A percentile compares a stretch with the other conserved stretches of the same genome.
Conservation (phyloP, 2,888 invertebrate genomes). For the Amaurobius ferox region DNA sequence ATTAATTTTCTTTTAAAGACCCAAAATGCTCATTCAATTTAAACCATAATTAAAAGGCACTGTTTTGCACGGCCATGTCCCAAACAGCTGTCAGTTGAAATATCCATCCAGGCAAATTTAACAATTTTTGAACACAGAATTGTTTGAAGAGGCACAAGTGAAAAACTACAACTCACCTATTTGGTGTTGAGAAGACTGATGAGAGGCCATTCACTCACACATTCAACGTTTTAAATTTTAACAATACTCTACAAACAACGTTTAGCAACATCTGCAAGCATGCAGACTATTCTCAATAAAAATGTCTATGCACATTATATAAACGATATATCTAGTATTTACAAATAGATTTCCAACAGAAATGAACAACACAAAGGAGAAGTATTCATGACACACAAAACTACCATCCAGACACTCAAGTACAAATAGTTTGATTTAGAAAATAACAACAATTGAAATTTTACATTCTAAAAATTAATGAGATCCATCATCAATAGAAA, state of each 20-base stretch:
- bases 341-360: too few species aligned
- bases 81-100: constrained; percentile 37
- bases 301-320: constrained; percentile 11
- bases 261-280: neutral
- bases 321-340: neutral
- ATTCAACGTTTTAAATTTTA: neutral
- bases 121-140: constrained; percentile 50
- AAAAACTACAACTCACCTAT: constrained; percentile 6
- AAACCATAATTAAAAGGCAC: constrained; percentile 56
- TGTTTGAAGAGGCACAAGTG: constrained; percentile 57
- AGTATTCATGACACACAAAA: too few species aligned
- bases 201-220: neutral
- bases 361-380: too few species aligned
- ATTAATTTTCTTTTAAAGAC: too few species aligned
- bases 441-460: too few species aligned
- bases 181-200: too few species aligned
- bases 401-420: too few species aligned
- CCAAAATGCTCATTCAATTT: too few species aligned
- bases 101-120: constrained; percentile 58
- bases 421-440: too few species aligned
- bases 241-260: constrained; percentile 13
- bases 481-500: too few species aligned
- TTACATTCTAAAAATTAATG: too few species aligned
- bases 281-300: neutral
- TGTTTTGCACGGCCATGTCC: constrained; percentile 49